A percentile compares a stretch with the other conserved stretches of the same genome.
Evolutionary conservation across 2,797 vertebrate species (phyloP).

Genomic region (Sternarchorhynchus goeldii): DNA sequence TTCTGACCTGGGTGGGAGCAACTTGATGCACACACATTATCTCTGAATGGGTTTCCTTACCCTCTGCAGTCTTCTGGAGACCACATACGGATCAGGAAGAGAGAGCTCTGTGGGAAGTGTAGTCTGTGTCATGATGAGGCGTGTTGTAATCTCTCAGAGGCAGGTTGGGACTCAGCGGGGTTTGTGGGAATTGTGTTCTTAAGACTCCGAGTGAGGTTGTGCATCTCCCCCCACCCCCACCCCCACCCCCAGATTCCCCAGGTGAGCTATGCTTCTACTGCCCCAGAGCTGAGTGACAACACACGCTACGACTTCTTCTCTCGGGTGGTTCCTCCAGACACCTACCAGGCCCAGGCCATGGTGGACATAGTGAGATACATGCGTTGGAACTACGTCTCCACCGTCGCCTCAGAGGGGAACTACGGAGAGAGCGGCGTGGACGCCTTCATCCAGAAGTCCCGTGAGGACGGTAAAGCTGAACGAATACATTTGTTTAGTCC

Average conservation of each 20-base stretch:
- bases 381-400: conserved; percentile 89
- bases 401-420: conserved; percentile 87
- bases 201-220: conserved; percentile 38
- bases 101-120: conserved; percentile 39
- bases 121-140: conserved; percentile 46
- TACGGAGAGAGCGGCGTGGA: conserved; percentile 91
- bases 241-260: conserved; percentile 81
- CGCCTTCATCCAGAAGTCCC: conserved; percentile 93
- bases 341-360: conserved; percentile 90
- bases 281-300: conserved; percentile 87
- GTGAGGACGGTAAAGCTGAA: conserved; percentile 87
- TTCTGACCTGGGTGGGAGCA: conserved; percentile 36
- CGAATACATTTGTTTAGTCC: neutral
- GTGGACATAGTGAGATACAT: conserved; percentile 88
- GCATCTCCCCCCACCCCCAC: conserved; percentile 22
- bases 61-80: conserved; percentile 22
- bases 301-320: conserved; percentile 91
- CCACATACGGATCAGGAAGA: conserved; percentile 37
- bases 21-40: conserved; percentile 39
- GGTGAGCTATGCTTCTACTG: conserved; percentile 89
- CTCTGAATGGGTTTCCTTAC: conserved; percentile 31
- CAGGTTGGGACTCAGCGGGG: conserved; percentile 36
- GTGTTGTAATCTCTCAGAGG: conserved; percentile 46
- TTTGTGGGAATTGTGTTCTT: conserved; percentile 31
- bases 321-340: conserved; percentile 86